Conservation (phyloP, 2,888 invertebrate genomes). For the Podotricha telesiphe region DNA sequence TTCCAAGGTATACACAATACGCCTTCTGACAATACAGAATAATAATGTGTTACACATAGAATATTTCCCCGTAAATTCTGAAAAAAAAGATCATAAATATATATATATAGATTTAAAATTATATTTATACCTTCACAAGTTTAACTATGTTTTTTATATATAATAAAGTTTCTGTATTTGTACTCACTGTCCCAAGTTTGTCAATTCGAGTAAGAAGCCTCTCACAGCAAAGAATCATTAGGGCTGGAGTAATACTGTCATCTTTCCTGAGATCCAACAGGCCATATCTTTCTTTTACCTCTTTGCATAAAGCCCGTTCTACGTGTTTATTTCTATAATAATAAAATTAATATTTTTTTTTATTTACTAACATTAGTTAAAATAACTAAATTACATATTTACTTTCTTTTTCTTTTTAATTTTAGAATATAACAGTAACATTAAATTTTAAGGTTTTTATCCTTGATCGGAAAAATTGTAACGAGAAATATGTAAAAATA, state of each 20-base stretch:
- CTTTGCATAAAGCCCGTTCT: conserved; percentile 88
- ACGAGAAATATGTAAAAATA: no score
- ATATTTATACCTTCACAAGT: neutral
- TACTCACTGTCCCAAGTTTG: conserved; percentile 61
- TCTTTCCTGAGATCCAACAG: conserved; percentile 92
- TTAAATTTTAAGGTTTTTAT: no score
- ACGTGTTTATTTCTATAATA: conserved; percentile 89
- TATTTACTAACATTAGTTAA: neutral
- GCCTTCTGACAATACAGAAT: conserved; percentile 95
- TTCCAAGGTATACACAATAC: conserved; percentile 97
- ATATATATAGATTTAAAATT: no score
- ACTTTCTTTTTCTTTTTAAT: no score
- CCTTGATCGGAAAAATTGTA: no score
- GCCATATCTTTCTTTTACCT: conserved; percentile 86
- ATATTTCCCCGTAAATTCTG: conserved; percentile 86
- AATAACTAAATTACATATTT: no score
- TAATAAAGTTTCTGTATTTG: neutral
- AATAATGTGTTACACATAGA: conserved; percentile 94
- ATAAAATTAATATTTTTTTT: neutral
- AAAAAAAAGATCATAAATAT: conserved; percentile 49
- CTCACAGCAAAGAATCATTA: conserved; percentile 94
- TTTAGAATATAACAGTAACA: no score
- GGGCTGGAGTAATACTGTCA: conserved; percentile 94
- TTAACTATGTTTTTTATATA: neutral
- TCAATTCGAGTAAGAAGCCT: conserved; percentile 84